phyloP scores from a whole-genome alignment of 2,113 vertebrate genomes.

The Muntiacus muntjak region DNA sequence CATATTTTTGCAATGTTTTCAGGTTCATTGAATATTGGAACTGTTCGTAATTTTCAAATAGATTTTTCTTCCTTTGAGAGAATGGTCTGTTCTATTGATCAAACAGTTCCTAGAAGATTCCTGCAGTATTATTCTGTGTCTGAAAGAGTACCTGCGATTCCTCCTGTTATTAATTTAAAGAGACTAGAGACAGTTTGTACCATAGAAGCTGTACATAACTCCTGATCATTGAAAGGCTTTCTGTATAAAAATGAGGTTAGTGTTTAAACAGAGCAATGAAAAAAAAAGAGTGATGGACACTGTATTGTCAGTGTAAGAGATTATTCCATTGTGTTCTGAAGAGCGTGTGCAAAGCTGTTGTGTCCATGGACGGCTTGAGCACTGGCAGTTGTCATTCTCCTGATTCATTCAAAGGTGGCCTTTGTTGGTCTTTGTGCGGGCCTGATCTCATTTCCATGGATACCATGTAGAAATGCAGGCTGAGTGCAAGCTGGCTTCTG shows the following conservation, averaged over 20 bases:
- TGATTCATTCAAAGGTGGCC: conserved; percentile 68
- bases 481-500: conserved; percentile 71
- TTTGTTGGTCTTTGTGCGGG: conserved; percentile 78
- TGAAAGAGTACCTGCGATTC: not conserved
- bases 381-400: conserved; percentile 73
- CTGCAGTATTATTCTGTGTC: not conserved
- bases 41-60: not conserved
- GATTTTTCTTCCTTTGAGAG: not conserved
- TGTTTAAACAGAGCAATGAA: not conserved
- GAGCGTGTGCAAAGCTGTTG: conserved; percentile 27
- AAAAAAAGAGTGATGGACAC: not conserved
- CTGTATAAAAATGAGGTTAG: conserved; percentile 15
- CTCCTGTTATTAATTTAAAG: conserved; percentile 56
- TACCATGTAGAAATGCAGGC: conserved; percentile 74
- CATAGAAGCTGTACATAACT: not conserved
- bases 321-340: conserved; percentile 41
- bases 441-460: conserved; percentile 79
- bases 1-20: not conserved
- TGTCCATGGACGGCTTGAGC: conserved; percentile 18
- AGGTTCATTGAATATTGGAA: not conserved
- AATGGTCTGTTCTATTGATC: not conserved
- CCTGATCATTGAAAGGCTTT: not conserved
- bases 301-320: not conserved
- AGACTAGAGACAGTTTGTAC: conserved; percentile 11
- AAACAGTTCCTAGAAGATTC: not conserved